phyloP scores from a whole-genome alignment of 2,113 vertebrate genomes.

The Sylvietta virens region DNA sequence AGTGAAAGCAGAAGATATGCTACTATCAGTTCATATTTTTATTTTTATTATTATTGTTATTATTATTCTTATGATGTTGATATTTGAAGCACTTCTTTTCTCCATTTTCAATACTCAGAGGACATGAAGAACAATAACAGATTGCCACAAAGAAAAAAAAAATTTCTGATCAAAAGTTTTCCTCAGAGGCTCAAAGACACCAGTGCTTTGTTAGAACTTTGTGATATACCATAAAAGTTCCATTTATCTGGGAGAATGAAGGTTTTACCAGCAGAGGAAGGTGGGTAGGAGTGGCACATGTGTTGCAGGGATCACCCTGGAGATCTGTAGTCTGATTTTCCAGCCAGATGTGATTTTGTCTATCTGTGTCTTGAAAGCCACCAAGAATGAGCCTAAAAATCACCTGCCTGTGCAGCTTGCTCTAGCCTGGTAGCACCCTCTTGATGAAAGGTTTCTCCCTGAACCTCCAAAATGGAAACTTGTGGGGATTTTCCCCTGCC shows the following conservation, averaged over 20 bases:
- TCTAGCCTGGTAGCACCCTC: background rate
- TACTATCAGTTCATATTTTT: rapidly evolving
- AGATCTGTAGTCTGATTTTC: background rate
- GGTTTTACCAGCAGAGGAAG: background rate
- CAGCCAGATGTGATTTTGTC: background rate
- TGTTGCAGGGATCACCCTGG: background rate
- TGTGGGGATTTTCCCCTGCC: background rate
- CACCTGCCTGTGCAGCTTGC: background rate
- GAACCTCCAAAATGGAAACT: background rate
- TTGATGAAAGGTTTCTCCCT: background rate
- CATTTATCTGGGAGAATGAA: background rate
- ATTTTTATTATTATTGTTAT: background rate
- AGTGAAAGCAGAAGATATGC: background rate
- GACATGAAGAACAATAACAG: background rate
- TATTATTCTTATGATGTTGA: background rate
- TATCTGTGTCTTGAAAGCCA: background rate
- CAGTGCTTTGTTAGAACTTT: background rate
- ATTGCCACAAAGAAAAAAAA: background rate
- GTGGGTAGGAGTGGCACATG: background rate
- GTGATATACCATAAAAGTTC: background rate
- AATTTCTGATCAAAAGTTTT: background rate
- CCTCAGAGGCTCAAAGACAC: background rate
- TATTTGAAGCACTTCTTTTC: background rate
- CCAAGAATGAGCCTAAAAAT: background rate
- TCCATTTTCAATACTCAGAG: background rate